Percentiles rank a stretch among this genome's conserved stretches.
phyloP scores from a whole-genome alignment of 2,888 invertebrate genomes.

The Andrena hattorfiana region DNA sequence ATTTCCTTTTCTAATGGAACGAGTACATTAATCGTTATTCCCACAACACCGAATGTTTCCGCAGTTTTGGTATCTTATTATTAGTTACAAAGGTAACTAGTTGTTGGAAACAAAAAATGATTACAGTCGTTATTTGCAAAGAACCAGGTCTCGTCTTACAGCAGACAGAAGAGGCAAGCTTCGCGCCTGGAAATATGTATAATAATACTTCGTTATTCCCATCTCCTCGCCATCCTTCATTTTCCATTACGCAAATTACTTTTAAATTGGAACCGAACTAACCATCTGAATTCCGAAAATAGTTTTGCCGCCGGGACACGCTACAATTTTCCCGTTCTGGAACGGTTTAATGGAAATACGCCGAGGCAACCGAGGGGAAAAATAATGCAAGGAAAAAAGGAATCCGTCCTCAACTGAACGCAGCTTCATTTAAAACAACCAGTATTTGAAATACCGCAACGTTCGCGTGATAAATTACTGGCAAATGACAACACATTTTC shows the following conservation, averaged over 20 bases:
- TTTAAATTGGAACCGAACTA: not conserved
- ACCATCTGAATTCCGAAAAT: slow-evolving; percentile 22
- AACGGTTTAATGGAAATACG: slow-evolving; percentile 15
- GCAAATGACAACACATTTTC: no score
- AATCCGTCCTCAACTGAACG: not conserved
- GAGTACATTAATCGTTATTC: no score
- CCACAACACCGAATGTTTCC: no score
- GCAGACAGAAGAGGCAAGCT: not conserved
- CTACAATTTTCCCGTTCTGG: slow-evolving; percentile 14
- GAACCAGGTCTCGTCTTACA: not conserved
- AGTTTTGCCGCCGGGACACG: not conserved
- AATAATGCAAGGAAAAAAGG: slow-evolving; percentile 7
- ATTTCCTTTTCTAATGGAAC: no score
- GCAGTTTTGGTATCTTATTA: no score
- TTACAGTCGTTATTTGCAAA: no score
- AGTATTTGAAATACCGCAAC: no score
- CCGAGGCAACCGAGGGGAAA: slow-evolving; percentile 7
- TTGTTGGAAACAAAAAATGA: no score
- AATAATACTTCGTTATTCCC: slow-evolving; percentile 9
- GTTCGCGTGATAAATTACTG: no score
- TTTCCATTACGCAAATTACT: slow-evolving; percentile 39
- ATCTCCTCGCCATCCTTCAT: slow-evolving; percentile 23
- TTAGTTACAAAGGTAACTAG: no score
- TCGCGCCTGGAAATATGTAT: slow-evolving; percentile 23
- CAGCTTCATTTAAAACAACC: no score